These are phyloP conservation scores for Platycheirus rosarum DNA, from an alignment of 2,888 invertebrate species.

Conservation along the genomic window DNA sequence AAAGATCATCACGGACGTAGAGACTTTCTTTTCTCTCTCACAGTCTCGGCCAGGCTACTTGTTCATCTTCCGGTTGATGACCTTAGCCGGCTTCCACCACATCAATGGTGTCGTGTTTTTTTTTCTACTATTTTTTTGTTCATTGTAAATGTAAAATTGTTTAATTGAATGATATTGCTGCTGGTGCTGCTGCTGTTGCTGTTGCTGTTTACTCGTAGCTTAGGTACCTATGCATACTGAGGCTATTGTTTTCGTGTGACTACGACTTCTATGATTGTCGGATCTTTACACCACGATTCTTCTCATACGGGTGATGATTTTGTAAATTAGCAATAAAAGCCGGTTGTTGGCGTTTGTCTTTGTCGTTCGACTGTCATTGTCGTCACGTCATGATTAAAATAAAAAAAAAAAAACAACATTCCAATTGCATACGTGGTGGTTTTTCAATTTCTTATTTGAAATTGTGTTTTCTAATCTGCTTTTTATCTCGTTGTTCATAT, in stretches of 20 bases:
- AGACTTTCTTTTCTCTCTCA: constrained; percentile 71
- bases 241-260: constrained; percentile 34
- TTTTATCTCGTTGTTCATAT: constrained; percentile 30
- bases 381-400: too few relatives aligned
- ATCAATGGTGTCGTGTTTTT: constrained; percentile 35
- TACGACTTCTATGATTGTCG: constrained; percentile 8
- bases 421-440: constrained; percentile 62
- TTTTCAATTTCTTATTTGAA: constrained; percentile 54
- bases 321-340: constrained; percentile 19
- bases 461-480: constrained; percentile 58
- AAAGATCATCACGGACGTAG: constrained; percentile 32
- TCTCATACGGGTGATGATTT: constrained; percentile 22
- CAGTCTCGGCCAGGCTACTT: constrained; percentile 34
- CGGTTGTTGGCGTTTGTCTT: constrained; percentile 13
- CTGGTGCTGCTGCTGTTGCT: too few relatives aligned
- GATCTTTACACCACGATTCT: constrained; percentile 16
- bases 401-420: constrained; percentile 48
- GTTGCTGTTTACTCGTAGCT: constrained; percentile 1
- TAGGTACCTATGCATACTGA: constrained; percentile 40
- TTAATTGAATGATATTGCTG: constrained; percentile 57
- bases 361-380: constrained; percentile 51
- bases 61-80: constrained; percentile 80
- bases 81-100: constrained; percentile 79
- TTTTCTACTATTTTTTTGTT: constrained; percentile 28
- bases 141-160: constrained; percentile 61